phyloP scores from a whole-genome alignment of 2,888 invertebrate genomes.

The Marronus borbonicus region DNA sequence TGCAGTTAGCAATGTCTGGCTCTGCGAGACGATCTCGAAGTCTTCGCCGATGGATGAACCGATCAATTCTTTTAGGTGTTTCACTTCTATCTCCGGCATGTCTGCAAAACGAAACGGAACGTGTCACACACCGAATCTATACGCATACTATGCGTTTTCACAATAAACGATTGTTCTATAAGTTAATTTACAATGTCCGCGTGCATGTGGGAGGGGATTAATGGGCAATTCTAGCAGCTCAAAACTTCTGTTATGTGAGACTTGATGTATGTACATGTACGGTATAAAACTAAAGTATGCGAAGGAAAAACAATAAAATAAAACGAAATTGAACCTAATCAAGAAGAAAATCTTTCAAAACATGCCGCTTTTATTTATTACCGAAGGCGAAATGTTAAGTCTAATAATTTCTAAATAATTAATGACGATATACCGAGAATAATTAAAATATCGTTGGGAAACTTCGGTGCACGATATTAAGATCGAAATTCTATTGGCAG shows the following conservation, averaged over 20 bases:
- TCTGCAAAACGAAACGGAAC: slow-evolving; percentile 47
- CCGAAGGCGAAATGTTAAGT: too few relatives aligned
- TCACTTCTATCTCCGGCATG: slow-evolving; percentile 61
- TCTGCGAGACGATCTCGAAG: slow-evolving; percentile 67
- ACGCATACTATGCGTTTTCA: slow-evolving; percentile 31
- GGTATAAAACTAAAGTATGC: background rate
- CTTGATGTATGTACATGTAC: background rate
- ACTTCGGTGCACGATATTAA: too few relatives aligned
- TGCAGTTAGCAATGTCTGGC: slow-evolving; percentile 70
- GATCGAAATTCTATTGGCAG: too few relatives aligned
- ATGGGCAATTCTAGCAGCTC: background rate
- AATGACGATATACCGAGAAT: too few relatives aligned
- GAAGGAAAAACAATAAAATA: too few relatives aligned
- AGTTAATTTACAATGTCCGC: slow-evolving; percentile 31
- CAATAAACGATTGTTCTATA: slow-evolving; percentile 36
- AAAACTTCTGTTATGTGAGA: background rate
- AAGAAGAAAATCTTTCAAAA: too few relatives aligned
- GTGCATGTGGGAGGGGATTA: slow-evolving; percentile 21
- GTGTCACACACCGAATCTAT: slow-evolving; percentile 27
- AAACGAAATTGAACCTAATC: too few relatives aligned
- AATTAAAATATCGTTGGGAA: too few relatives aligned
- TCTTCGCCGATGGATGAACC: slow-evolving; percentile 60
- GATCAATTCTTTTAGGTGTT: slow-evolving; percentile 63
- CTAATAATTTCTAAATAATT: too few relatives aligned
- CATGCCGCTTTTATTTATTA: too few relatives aligned